Evolutionary conservation across 2,797 vertebrate genomes (phyloP), one percentile per base, ranked within the genome.

Genomic region (Ibycter americanus): DNA sequence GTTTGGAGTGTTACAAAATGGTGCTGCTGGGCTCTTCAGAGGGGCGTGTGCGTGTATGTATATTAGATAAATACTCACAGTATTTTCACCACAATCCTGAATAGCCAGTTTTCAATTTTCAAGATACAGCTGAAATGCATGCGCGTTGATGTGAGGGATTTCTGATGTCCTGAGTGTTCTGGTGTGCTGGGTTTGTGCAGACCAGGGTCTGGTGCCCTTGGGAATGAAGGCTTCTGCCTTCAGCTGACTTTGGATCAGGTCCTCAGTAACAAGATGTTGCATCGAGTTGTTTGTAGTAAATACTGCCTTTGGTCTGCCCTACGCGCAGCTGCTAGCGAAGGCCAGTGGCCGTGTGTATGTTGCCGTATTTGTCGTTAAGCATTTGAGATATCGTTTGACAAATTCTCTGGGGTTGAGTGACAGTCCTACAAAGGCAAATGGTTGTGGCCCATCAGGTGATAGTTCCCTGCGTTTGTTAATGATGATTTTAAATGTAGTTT

Each of bases 41-140:
- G n/a, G 25, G 42, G 3, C 0, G 3, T 14, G 36, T 32, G 21
- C 2, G 1, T 8, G 3, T 29, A 1, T 34, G 12, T 83, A 1
- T 13, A 6, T 29, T n/a, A 44, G 34, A 36, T 29, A 54, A 63
- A 58, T 10, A 18, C 26, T 52, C 25, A 2, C 29, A 18, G 36
- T 11, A 14, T 85, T 78, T 71, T 32, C 58, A 55, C 32, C 29
- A 2, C n/a, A 6, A 2, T 46, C 47, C 16, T 13, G 26, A 76
- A 44, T 4, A 47, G 49, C 21, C 23, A 17, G 25, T 79, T 90
- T 52, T 58, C 22, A 27, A 3, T 22, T 82, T 54, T 63, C 38
- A 20, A 10, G 67, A 2, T 54, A 6, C 1, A 66, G 29, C 19
- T 38, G 56, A 27, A 47, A 17, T 2, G 12, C 5, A 4, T 11